A percentile compares a stretch with the other conserved stretches of the same genome.
Conservation (phyloP, 2,797 vertebrate genomes). For the Heliangelus exortis region DNA sequence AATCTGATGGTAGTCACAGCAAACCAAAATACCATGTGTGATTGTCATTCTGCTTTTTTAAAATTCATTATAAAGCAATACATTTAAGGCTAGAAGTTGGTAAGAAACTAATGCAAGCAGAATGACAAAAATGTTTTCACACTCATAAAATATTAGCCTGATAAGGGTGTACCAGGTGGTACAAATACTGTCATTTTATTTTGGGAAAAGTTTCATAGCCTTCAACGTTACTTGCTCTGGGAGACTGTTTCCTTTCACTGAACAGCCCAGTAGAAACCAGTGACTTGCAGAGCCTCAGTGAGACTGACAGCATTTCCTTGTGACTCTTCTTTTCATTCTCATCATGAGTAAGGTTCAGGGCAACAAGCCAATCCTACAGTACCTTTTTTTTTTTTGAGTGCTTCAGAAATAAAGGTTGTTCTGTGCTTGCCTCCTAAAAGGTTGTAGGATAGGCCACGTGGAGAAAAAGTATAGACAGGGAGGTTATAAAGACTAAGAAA, state of each 20-base stretch:
- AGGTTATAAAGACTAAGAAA: not conserved
- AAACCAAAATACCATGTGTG: not conserved
- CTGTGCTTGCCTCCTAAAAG: not conserved
- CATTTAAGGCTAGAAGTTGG: not conserved
- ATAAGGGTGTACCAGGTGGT: not conserved
- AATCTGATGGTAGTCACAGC: not conserved
- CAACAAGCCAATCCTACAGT: not conserved
- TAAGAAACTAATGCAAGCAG: not conserved
- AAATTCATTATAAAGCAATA: not conserved
- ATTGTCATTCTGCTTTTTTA: not conserved
- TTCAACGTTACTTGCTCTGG: not conserved
- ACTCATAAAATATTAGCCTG: not conserved
- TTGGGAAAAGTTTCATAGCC: not conserved
- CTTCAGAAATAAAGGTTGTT: not conserved
- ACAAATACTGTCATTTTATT: not conserved
- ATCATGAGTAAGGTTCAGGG: not conserved
- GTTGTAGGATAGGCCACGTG: not conserved
- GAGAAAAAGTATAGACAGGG: not conserved
- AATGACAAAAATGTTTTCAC: not conserved
- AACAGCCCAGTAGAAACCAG: not conserved
- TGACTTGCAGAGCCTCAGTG: not conserved
- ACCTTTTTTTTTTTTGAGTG: not conserved
- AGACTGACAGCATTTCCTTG: not conserved
- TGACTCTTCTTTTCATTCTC: not conserved
- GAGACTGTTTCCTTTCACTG: not conserved